Percentiles rank a stretch among this genome's conserved stretches.
Evolutionary conservation across 2,888 invertebrate genomes (phyloP).

Genomic region (Heliconius hortense): DNA sequence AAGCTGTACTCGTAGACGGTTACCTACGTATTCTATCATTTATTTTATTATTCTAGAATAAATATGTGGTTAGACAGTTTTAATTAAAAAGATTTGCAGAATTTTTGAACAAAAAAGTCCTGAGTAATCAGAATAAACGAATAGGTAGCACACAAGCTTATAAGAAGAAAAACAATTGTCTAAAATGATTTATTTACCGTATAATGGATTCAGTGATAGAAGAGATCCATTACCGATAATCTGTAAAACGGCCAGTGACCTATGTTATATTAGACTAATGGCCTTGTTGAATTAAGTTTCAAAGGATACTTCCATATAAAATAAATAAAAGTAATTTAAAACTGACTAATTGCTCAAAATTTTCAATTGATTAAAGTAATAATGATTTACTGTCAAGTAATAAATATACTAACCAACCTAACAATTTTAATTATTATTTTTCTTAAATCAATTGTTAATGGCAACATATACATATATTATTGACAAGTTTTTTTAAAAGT

Average conservation of each 20-base stretch:
- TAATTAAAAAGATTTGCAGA: neutral
- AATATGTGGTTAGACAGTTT: neutral
- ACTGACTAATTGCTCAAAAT: too few relatives aligned
- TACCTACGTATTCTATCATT: too few relatives aligned
- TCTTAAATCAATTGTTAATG: too few relatives aligned
- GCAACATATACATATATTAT: too few relatives aligned
- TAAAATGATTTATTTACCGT: neutral
- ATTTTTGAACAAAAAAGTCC: too few relatives aligned
- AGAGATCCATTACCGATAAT: neutral
- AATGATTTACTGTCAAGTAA: too few relatives aligned
- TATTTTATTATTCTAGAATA: neutral
- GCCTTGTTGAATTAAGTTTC: neutral
- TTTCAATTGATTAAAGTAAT: too few relatives aligned
- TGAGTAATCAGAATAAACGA: neutral
- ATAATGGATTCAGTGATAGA: neutral
- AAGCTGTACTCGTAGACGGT: neutral
- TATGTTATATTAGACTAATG: neutral
- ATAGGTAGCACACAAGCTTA: neutral
- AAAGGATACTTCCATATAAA: too few relatives aligned
- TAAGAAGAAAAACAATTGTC: neutral
- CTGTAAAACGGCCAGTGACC: neutral
- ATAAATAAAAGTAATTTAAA: too few relatives aligned
- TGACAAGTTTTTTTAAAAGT: neutral
- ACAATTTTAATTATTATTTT: too few relatives aligned
- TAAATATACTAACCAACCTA: too few relatives aligned